Base-by-base conservation (phyloP, 2,888 invertebrate species). In the Drosophila emarginata region DNA sequence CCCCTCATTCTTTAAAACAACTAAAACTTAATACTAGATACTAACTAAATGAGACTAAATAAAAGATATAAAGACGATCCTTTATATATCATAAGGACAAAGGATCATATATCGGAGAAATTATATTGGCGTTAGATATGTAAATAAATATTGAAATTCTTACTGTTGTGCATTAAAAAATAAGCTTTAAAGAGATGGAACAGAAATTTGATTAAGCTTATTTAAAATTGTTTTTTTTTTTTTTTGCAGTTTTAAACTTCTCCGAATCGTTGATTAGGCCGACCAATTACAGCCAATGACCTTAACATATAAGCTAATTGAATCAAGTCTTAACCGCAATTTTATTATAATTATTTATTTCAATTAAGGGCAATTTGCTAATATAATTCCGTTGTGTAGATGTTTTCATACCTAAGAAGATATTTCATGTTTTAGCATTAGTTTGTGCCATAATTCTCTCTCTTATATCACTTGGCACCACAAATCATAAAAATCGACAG, bases 401-500 rank as follows among this genome's bases (percentile, higher is more conserved):
- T 32, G 2, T 32, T 9, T 32, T 32, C 12, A 21, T 45, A 45
- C 2, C 11, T 21, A 45, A 21, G 21, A 45, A 32, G 32, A 45
- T 11, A 12, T 45, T 45, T 18, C 18, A 9, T 45, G 21, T 45
- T 45, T 45, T 21, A 21, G 45, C 45, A 45, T 45, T 21, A 21
- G 18, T 45, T 45, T 45, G 11, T n/a, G 21, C 18, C 1, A 45
- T 45, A 21, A 21, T 45, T 45, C 21, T 45, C 45, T 18, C 45
- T 32, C 32, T 50, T 6, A 32, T 28, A 54, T 54, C 54, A 18
- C 18, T 54, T 54, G 54, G 32, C 54, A 36, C 36, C 54, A 54
- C 54, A 54, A 36, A 54, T 54, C 54, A 54, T 54, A 54, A 54
- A 54, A 54, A 54, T 54, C 54, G 54, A 54, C 54, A 54, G 18